A percentile compares a stretch with the other conserved stretches of the same genome.
Conservation (phyloP, 2,888 invertebrate species). For the Papilio protenor region DNA sequence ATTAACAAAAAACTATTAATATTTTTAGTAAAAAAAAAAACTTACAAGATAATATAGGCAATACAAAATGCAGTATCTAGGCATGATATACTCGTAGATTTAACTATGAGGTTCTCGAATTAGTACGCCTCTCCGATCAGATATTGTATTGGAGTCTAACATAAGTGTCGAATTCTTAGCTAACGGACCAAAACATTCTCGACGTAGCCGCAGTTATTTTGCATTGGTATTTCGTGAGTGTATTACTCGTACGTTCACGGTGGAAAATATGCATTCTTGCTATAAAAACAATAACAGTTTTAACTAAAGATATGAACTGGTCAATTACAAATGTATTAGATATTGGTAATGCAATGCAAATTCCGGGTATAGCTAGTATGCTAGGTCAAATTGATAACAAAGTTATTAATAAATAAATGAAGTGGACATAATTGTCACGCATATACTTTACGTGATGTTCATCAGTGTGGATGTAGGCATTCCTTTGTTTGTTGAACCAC, state of each 20-base stretch:
- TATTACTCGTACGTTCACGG: background rate
- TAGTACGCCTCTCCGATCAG: background rate
- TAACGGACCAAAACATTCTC: background rate
- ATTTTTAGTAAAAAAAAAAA: too few relatives aligned
- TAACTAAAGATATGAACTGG: too few relatives aligned
- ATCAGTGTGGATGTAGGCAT: background rate
- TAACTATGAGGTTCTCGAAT: background rate
- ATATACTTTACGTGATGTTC: background rate
- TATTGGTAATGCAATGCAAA: too few relatives aligned
- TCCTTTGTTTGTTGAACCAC: too few relatives aligned
- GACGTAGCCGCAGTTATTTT: background rate
- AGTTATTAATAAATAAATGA: too few relatives aligned
- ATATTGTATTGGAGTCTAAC: background rate
- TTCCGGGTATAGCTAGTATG: too few relatives aligned
- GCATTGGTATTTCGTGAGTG: background rate
- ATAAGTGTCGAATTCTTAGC: background rate
- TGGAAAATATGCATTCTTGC: background rate
- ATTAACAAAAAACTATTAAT: too few relatives aligned
- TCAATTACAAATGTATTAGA: too few relatives aligned
- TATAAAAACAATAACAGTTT: background rate
- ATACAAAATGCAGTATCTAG: background rate
- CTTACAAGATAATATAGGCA: background rate
- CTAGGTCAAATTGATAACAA: too few relatives aligned
- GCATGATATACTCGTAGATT: background rate
- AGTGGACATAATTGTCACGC: too few relatives aligned